Base-by-base conservation (phyloP, 2,113 vertebrate genomes). In the Myrmecophaga tridactyla region DNA sequence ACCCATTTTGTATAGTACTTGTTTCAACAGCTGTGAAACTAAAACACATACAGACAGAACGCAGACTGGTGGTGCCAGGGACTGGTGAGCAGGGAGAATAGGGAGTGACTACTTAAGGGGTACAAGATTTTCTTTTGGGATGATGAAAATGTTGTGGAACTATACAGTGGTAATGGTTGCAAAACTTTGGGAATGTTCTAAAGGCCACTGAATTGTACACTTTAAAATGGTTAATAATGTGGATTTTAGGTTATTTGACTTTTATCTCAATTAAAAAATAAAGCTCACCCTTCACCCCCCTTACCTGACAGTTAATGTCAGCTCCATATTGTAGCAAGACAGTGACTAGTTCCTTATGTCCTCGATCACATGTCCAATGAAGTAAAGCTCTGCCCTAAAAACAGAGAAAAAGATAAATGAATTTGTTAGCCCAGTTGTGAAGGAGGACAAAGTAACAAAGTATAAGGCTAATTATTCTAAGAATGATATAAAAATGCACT, bases 321-420 rank as follows among this genome's bases (percentile, higher is more conserved):
- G 99, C 99, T 95, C 98, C 98, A 11, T 99, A 98, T 56, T 99
- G 98, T 36, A 99, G 98, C 89, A 99, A 98, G 41, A 99, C 96
- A n/a, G 99, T 99, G 92, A 99, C 99, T 96, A 99, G 98, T 60
- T 99, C 99, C 97, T 99, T 99, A 97, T 99, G 99, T 96, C 99
- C 99, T 98, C 99, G 98, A 96, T 99, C 99, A 84, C 99, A 99
- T 0, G 99, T 99, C 99, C 99, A 99, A 94, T 99, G 99, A 70
- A 99, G 98, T 43, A 99, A 98, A 77, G 99, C 98, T 94, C 99
- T 98, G 29, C 99, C 99, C 99, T 99, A 97, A 62, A 98, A 96
- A 96, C 51, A 85, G 67, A 96, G 96, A 85, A 86, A 85, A 86
- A 89, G n/a, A 70, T 58, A 51, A 90, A 87, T 48, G 34, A 56